Evolutionary conservation across 2,113 vertebrate species (phyloP), one percentile per base, ranked within the genome.

Genomic region (Burhinus oedicnemus): DNA sequence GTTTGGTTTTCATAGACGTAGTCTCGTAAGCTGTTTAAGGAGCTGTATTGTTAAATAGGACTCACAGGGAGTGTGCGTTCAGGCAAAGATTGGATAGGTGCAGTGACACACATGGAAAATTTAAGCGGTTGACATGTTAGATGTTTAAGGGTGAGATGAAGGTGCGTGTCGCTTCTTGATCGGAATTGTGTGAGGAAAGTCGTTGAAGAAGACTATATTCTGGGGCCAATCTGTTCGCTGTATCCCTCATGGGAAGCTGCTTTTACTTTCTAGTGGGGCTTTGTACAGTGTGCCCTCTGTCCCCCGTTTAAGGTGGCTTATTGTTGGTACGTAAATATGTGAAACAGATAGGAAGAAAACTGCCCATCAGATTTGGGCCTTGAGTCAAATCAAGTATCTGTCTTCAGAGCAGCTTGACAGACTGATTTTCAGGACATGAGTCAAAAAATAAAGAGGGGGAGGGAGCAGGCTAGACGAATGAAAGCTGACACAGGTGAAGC

Each of bases 141-240:
- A 11, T 42, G 27, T 62, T 69, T 12, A 19, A 32, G 44, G 44
- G 22, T 26, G 32, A 60, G 55, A 2, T n/a, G 45, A 38, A 36
- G 12, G 64, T 8, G 36, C 13, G 1, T 49, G 30, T 44, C 11
- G 32, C 19, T 36, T 54, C 58, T 36, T 2, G 0, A 4, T 38
- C 15, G 23, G 42, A 29, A 9, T 7, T 15, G 19, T 20, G 29
- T 23, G 54, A 40, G 55, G 36, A 57, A n/a, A 8, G n/a, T 47
- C 15, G 1, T 1, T 27, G 61, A 23, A 30, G 21, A 64, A 2
- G 6, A 7, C 17, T 1, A 0, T 7, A 1, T 13, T n/a, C 10
- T 27, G 27, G 17, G 32, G 25, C 32, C 20, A 15, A 14, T 29
- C 17, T 68, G 1, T 61, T 55, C 10, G 1, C 26, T 51, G 22